Evolutionary conservation across 2,888 invertebrate genomes (phyloP).

Genomic region (Metallyticus violacea): DNA sequence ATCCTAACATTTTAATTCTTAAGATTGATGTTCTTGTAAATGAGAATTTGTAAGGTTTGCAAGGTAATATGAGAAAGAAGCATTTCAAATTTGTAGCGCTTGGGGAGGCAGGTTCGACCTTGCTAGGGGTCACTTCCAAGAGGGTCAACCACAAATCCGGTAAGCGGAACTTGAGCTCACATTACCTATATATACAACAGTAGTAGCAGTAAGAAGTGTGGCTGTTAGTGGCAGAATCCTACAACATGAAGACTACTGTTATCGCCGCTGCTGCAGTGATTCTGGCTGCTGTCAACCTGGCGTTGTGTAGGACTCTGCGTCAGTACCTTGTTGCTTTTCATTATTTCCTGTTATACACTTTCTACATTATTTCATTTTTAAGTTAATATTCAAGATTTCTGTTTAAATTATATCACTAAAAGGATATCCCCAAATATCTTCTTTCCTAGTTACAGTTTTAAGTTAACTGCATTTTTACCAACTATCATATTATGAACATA

Average conservation of each 20-base stretch:
- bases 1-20: not conserved
- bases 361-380: too few species aligned
- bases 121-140: not conserved
- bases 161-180: not conserved
- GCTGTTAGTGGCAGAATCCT: not conserved
- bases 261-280: not conserved
- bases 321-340: not conserved
- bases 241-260: not conserved
- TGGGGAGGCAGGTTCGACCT: not conserved
- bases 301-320: not conserved
- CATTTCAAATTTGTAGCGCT: too few species aligned
- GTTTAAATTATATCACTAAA: too few species aligned
- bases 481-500: too few species aligned
- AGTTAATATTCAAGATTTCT: too few species aligned
- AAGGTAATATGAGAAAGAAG: too few species aligned
- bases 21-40: not conserved
- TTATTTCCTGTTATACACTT: too few species aligned
- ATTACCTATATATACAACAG: not conserved
- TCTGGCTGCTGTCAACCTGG: not conserved
- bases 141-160: not conserved
- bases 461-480: too few species aligned
- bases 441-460: too few species aligned
- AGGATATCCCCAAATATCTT: too few species aligned
- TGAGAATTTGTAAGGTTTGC: not conserved
- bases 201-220: not conserved